Percentiles rank a stretch among this genome's conserved stretches.
Evolutionary conservation across 2,797 vertebrate genomes (phyloP).

Genomic region (Simalia tracyae): DNA sequence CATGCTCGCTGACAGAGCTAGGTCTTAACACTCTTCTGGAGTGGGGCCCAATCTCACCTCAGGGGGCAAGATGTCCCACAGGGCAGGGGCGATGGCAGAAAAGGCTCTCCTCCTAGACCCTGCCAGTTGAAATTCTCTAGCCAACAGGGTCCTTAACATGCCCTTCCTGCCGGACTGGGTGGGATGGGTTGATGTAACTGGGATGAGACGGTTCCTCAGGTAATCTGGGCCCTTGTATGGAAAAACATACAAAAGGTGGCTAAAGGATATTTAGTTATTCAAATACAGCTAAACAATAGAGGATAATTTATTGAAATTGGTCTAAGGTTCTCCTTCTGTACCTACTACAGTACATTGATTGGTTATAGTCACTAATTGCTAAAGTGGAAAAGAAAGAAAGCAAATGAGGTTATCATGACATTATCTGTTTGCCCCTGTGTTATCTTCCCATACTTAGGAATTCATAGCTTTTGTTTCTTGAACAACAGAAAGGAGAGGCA

Average conservation of each 20-base stretch:
- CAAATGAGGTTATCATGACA: not conserved
- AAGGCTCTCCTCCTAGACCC: no score
- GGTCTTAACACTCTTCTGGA: no score
- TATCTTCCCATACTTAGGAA: not conserved
- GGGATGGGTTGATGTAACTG: no score
- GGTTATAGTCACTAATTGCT: slow-evolving; percentile 30
- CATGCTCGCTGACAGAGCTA: no score
- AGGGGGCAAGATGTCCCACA: no score
- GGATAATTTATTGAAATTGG: slow-evolving; percentile 53
- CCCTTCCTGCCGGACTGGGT: no score
- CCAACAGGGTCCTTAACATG: no score
- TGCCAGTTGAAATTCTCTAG: no score
- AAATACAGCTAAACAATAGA: slow-evolving; percentile 36
- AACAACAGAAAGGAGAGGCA: not conserved
- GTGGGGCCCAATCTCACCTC: no score
- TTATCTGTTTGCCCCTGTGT: not conserved
- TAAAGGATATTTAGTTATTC: slow-evolving; percentile 45
- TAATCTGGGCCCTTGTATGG: no score
- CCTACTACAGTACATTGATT: slow-evolving; percentile 50
- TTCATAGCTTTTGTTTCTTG: not conserved
- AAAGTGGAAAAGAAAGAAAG: slow-evolving; percentile 9
- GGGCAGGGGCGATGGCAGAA: no score
- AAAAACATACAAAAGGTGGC: slow-evolving; percentile 8
- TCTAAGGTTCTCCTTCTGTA: slow-evolving; percentile 42
- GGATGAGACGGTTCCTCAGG: no score